Conservation (phyloP, 1,140 invertebrate genomes). For the Drosophila kohkoa region DNA sequence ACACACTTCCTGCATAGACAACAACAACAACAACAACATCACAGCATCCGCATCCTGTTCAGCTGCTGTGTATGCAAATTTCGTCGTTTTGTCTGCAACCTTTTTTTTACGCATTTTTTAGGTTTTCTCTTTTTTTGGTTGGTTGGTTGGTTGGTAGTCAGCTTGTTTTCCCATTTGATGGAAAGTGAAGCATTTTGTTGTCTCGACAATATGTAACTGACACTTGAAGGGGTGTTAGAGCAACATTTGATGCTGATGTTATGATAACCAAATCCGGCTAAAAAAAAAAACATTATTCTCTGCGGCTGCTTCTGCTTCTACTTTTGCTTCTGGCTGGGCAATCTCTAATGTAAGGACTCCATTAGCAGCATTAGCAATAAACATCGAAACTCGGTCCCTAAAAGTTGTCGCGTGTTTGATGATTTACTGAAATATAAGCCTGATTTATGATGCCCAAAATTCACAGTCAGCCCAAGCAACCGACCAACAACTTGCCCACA, state of each 20-base stretch:
- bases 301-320: background rate
- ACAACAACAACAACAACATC: constrained; percentile 48
- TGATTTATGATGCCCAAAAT: constrained; percentile 80
- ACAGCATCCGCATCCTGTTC: constrained; percentile 64
- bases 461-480: constrained; percentile 49
- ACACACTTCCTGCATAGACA: constrained; percentile 81
- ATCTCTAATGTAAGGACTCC: constrained; percentile 78
- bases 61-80: constrained; percentile 81
- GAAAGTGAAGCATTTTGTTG: constrained; percentile 79
- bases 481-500: constrained; percentile 45
- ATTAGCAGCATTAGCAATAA: constrained; percentile 69
- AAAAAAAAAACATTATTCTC: constrained; percentile 27
- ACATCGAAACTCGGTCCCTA: constrained; percentile 23
- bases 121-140: constrained; percentile 22
- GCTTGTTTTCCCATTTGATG: constrained; percentile 51
- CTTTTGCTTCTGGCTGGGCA: constrained; percentile 27
- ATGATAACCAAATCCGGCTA: constrained; percentile 54
- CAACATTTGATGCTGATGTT: constrained; percentile 66
- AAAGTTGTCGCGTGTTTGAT: constrained; percentile 76
- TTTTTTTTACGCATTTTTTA: constrained; percentile 62
- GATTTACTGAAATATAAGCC: constrained; percentile 83
- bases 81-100: constrained; percentile 60
- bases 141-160: background rate
- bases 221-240: constrained; percentile 80
- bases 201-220: constrained; percentile 82